phyloP scores from a whole-genome alignment of 1,140 invertebrate genomes.

The Orchesella cincta region DNA sequence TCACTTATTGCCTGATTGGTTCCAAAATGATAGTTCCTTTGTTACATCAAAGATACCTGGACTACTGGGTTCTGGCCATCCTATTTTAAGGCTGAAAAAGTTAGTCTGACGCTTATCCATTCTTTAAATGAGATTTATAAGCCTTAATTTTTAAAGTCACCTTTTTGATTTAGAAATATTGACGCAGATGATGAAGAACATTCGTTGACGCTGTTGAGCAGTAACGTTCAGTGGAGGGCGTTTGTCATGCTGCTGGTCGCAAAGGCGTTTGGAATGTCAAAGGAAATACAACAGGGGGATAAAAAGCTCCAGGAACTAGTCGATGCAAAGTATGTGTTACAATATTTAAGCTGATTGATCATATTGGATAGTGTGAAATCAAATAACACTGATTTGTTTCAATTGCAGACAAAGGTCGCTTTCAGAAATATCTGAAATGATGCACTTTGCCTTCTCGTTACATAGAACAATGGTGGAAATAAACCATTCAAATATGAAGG shows the following conservation, averaged over 20 bases:
- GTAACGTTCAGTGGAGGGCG: conserved; percentile 30
- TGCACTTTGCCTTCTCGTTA: conserved; percentile 33
- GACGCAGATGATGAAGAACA: conserved; percentile 1
- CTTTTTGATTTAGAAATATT: conserved; percentile 5
- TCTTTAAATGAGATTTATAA: neutral
- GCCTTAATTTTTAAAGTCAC: neutral
- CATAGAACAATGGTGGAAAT: conserved; percentile 38
- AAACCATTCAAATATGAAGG: neutral
- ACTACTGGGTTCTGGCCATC: conserved; percentile 34
- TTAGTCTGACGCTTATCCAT: no score
- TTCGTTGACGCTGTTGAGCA: neutral
- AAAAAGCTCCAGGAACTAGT: conserved; percentile 19
- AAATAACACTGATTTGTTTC: neutral
- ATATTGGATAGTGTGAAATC: neutral
- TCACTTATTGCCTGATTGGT: conserved; percentile 2
- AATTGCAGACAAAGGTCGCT: conserved; percentile 29
- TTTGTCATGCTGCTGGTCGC: conserved; percentile 37
- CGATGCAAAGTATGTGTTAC: conserved; percentile 31
- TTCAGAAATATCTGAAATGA: conserved; percentile 40
- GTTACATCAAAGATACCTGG: neutral
- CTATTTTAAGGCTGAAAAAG: conserved; percentile 30
- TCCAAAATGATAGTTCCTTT: neutral
- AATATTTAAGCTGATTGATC: no score
- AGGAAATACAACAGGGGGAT: neutral
- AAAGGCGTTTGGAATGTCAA: conserved; percentile 27